Evolutionary conservation across 2,797 vertebrate species (phyloP).

Genomic region (Acridotheres tristis): DNA sequence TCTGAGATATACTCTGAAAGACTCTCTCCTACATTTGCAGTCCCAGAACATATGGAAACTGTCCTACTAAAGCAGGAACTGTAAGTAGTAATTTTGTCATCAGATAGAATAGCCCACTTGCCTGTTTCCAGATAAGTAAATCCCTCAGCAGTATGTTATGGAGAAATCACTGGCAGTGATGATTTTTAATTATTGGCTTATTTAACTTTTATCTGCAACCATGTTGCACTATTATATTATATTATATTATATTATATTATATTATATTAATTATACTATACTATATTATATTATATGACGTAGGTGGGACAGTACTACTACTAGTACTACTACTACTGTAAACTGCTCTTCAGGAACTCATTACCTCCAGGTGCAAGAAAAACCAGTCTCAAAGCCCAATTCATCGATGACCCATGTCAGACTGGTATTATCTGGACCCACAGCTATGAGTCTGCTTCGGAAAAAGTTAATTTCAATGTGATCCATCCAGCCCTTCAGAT

Average conservation of each 20-base stretch:
- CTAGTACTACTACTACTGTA: background rate
- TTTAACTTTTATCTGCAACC: background rate
- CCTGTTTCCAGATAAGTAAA: background rate
- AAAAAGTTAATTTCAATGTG: background rate
- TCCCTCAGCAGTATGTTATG: background rate
- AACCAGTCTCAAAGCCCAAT: background rate
- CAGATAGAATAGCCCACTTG: background rate
- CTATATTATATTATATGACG: background rate
- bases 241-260: background rate
- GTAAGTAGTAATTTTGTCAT: background rate
- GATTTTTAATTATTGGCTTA: background rate
- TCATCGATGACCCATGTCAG: background rate
- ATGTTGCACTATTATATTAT: background rate
- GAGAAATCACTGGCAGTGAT: background rate
- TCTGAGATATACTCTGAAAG: background rate
- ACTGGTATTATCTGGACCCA: background rate
- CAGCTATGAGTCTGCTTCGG: background rate
- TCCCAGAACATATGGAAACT: background rate
- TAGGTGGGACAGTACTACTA: background rate
- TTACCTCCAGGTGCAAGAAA: background rate
- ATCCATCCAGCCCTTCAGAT: background rate
- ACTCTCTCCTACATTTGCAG: background rate
- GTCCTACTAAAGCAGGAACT: background rate
- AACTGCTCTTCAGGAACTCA: background rate
- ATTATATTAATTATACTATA: too few relatives aligned